Evolutionary conservation across 64 coral and sea anemone genomes (phyloP).

Genomic region (Orbicella faveolata): DNA sequence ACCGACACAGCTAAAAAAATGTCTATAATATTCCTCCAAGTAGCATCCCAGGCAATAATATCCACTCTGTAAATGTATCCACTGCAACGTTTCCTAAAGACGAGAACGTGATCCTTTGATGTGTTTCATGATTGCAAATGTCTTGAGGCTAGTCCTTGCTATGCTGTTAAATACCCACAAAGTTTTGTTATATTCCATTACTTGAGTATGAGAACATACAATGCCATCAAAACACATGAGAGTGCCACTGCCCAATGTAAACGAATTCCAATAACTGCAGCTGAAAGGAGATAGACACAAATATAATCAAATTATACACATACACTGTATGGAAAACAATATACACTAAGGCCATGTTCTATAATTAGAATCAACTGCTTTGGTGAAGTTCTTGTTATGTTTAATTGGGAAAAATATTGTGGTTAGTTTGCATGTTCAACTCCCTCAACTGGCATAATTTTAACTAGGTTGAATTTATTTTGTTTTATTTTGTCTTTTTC

Average conservation of each 20-base stretch:
- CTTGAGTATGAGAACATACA: conserved; percentile 86
- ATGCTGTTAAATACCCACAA: not conserved
- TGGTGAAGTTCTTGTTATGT: too few relatives aligned
- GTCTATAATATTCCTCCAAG: not conserved
- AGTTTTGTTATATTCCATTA: conserved; percentile 11
- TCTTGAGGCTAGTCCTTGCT: not conserved
- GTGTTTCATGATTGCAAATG: not conserved
- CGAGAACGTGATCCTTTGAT: not conserved
- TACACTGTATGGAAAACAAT: too few relatives aligned
- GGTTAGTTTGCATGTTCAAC: too few relatives aligned
- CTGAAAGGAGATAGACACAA: conserved; percentile 51
- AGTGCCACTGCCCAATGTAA: conserved; percentile 94
- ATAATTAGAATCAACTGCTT: too few relatives aligned
- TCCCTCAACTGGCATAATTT: too few relatives aligned
- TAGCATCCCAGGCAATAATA: not conserved
- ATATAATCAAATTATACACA: not conserved
- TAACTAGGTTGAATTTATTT: too few relatives aligned
- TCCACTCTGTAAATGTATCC: not conserved
- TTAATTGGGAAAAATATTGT: too few relatives aligned
- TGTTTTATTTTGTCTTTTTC: too few relatives aligned
- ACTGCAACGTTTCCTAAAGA: not conserved
- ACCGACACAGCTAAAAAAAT: not conserved
- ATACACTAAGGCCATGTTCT: too few relatives aligned
- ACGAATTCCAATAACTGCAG: conserved; percentile 96
- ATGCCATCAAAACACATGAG: conserved; percentile 75